Evolutionary conservation across 2,113 vertebrate genomes (phyloP).

Genomic region (Odocoileus virginianus): DNA sequence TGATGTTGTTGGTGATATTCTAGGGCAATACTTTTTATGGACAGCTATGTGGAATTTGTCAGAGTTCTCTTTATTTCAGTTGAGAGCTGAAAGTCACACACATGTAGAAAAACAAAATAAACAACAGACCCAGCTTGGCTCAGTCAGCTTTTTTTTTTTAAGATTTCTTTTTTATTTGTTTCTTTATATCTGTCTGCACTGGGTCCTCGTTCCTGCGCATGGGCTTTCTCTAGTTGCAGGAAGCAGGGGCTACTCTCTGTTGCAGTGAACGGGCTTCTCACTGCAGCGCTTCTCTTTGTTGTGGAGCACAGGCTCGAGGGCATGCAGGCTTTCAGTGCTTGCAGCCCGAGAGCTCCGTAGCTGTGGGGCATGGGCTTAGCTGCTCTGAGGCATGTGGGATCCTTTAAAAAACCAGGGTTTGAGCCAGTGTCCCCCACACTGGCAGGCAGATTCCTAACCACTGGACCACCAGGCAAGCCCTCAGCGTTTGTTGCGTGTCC

Average conservation of each 20-base stretch:
- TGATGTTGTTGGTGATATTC: background rate
- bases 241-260: background rate
- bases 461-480: background rate
- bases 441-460: background rate
- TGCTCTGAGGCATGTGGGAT: background rate
- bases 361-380: background rate
- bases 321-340: background rate
- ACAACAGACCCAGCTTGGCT: background rate
- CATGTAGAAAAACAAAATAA: background rate
- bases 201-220: background rate
- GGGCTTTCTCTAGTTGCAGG: background rate
- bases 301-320: background rate
- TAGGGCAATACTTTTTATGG: background rate
- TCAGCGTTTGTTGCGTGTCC: background rate
- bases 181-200: background rate
- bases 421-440: background rate
- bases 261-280: background rate
- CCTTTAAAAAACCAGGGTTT: background rate
- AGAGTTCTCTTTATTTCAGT: background rate
- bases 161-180: background rate
- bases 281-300: background rate
- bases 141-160: background rate
- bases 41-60: background rate
- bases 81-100: background rate
- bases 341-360: background rate